Base-by-base conservation (phyloP, 2,888 invertebrate genomes). In the Aquatica leii region DNA sequence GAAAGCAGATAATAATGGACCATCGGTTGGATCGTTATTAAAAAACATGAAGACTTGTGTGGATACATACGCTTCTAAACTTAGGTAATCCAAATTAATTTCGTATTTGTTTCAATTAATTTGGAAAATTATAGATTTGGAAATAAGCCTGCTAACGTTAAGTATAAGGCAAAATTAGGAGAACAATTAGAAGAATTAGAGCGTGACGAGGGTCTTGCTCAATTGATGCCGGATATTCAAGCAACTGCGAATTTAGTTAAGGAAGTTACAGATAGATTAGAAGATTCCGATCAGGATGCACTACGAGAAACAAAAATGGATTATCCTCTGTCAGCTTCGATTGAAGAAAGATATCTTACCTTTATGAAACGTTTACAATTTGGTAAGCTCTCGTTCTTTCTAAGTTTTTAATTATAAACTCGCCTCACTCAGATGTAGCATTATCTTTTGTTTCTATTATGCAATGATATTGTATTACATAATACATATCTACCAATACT, bases 351-450 rank as follows among this genome's bases (percentile, higher is more conserved):
- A 55, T 97, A 97, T 82, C 85, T 95, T 69, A 90, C 90, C 75
- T 88, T 94, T 67, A 95, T 97, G 95, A 92, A 92, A 75, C 88
- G 88, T 76, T 83, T 95, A 73, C 96, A 96, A 83, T 97, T 96
- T 81, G 92, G 93, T 93, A 76, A 83, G 85, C 78, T 31, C n/a
- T n/a, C n/a, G n/a, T n/a, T n/a, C n/a, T n/a, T n/a, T n/a, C n/a
- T n/a, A n/a, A n/a, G n/a, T n/a, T n/a, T n/a, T n/a, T n/a, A n/a
- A n/a, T n/a, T n/a, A n/a, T n/a, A n/a, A n/a, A n/a, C n/a, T n/a
- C n/a, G n/a, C n/a, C n/a, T n/a, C n/a, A n/a, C n/a, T n/a, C n/a
- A n/a, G n/a, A n/a, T n/a, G n/a, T n/a, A n/a, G n/a, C n/a, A n/a
- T n/a, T n/a, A n/a, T n/a, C n/a, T n/a, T n/a, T n/a, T n/a, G n/a